These are phyloP conservation scores for Caenorhabditis sulstoni DNA, from an alignment of 2,888 invertebrate species.

Conservation along the genomic window DNA sequence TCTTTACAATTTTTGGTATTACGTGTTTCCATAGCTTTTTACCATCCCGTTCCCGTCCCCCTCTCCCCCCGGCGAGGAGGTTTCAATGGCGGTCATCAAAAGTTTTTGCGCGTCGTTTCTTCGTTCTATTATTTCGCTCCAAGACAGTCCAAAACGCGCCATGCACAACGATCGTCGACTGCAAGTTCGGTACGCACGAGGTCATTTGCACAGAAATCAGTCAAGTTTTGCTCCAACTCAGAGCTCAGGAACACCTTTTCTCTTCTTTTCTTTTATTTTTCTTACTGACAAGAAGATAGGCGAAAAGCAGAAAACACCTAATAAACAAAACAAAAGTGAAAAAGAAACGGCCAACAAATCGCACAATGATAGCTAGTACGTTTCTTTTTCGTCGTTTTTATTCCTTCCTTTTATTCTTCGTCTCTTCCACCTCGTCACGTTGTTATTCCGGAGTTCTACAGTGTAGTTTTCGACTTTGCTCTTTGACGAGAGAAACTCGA, in stretches of 20 bases:
- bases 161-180: too few species aligned
- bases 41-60: too few species aligned
- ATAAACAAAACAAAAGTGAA: conserved; percentile 27
- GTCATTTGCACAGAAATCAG: too few species aligned
- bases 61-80: too few species aligned
- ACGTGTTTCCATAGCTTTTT: conserved; percentile 4
- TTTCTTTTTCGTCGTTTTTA: conserved; percentile 7
- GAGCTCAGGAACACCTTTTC: too few species aligned
- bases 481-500: too few species aligned
- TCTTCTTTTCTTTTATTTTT: conserved; percentile 19
- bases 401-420: background rate
- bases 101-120: too few species aligned
- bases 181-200: too few species aligned
- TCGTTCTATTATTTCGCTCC: too few species aligned
- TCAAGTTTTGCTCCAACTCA: conserved; percentile 7
- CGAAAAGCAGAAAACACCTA: conserved; percentile 24
- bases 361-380: conserved; percentile 22
- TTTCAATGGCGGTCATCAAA: too few species aligned
- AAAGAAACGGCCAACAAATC: background rate
- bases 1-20: conserved; percentile 12
- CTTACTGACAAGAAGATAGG: background rate
- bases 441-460: background rate
- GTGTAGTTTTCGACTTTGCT: too few species aligned
- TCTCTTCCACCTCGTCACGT: background rate
- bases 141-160: too few species aligned